Percentiles rank a stretch among this genome's conserved stretches.
Conservation (phyloP, 2,888 invertebrate genomes). For the Heliconius sara region DNA sequence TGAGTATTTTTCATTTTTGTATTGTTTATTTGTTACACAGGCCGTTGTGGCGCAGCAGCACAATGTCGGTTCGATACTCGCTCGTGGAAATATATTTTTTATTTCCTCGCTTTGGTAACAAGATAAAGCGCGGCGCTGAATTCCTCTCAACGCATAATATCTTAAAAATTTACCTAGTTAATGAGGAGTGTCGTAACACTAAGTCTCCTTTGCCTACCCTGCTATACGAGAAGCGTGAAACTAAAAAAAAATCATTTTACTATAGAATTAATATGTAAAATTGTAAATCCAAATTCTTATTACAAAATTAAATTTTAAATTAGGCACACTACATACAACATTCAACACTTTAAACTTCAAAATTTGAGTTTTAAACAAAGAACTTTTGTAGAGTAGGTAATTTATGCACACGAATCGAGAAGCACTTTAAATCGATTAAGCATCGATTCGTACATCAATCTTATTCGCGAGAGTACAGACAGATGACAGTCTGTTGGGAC, state of each 20-base stretch:
- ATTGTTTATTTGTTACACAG: background rate
- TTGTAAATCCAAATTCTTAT: background rate
- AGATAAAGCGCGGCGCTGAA: too few relatives aligned
- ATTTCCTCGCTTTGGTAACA: too few relatives aligned
- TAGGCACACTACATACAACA: background rate
- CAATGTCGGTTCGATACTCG: too few relatives aligned
- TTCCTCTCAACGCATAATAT: too few relatives aligned
- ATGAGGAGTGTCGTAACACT: too few relatives aligned
- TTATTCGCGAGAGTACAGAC: constrained; percentile 44
- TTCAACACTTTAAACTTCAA: background rate
- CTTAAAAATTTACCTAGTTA: too few relatives aligned
- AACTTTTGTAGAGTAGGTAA: constrained; percentile 1
- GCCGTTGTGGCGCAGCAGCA: too few relatives aligned
- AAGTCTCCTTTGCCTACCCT: too few relatives aligned
- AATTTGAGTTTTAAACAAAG: background rate
- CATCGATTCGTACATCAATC: constrained; percentile 49
- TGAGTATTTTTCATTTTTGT: background rate
- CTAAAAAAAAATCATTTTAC: too few relatives aligned
- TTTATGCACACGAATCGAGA: constrained; percentile 13
- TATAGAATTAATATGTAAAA: background rate
- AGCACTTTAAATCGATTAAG: constrained; percentile 42
- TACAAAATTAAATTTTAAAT: background rate
- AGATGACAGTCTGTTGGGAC: constrained; percentile 48
- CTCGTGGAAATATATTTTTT: too few relatives aligned
- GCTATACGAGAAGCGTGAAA: too few relatives aligned